phyloP scores from a whole-genome alignment of 2,113 vertebrate genomes.

The Ursus arctos region DNA sequence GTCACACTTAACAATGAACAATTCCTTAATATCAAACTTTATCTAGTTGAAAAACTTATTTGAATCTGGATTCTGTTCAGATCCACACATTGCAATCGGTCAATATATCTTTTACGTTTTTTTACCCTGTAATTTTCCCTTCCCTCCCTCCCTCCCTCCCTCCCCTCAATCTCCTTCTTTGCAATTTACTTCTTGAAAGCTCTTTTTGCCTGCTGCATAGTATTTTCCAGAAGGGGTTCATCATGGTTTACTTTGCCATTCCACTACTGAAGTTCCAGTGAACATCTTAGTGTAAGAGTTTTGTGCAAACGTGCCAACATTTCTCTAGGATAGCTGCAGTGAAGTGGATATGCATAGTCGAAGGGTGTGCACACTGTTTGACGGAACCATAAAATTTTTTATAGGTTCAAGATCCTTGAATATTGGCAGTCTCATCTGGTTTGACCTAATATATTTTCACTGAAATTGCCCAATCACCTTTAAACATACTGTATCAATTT shows the following conservation, averaged over 20 bases:
- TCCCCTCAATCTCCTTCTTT: background rate
- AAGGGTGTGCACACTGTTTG: background rate
- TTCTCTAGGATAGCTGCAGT: background rate
- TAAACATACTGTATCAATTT: background rate
- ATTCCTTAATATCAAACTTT: background rate
- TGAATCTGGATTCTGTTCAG: background rate
- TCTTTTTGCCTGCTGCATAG: background rate
- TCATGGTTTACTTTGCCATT: background rate
- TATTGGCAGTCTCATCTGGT: background rate
- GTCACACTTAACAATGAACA: background rate
- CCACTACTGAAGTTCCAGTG: background rate
- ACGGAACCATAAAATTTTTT: background rate
- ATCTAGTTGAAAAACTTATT: background rate
- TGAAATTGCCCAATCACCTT: background rate
- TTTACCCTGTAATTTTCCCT: background rate
- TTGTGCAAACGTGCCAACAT: background rate
- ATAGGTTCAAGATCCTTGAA: background rate
- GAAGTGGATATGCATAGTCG: background rate
- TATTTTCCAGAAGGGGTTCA: background rate
- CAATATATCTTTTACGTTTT: background rate
- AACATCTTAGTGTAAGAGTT: background rate
- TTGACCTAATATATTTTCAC: background rate
- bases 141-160: background rate
- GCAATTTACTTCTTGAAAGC: conserved; percentile 10
- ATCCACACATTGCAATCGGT: background rate